phyloP scores from a whole-genome alignment of 2,888 invertebrate species.

The Linnaemya tessellans region DNA sequence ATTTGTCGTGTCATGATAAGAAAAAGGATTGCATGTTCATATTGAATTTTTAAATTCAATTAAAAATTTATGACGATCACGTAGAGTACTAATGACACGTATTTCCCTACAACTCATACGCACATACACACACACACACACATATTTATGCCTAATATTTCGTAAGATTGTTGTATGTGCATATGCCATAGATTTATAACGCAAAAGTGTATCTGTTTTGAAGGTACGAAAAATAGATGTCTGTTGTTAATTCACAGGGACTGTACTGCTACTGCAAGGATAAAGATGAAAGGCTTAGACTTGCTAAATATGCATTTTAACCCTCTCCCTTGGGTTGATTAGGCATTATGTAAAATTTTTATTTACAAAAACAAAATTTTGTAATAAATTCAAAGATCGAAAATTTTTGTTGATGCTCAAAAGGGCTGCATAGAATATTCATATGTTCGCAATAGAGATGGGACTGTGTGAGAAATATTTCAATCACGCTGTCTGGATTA shows the following conservation, averaged over 20 bases:
- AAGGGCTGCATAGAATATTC: neutral
- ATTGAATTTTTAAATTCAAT: conserved; percentile 71
- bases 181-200: conserved; percentile 16
- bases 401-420: conserved; percentile 20
- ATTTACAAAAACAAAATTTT: neutral
- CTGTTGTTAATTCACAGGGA: conserved; percentile 26
- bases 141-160: conserved; percentile 17
- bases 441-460: neutral
- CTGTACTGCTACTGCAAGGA: conserved; percentile 51
- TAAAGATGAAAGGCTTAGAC: conserved; percentile 54
- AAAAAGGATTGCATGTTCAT: conserved; percentile 58
- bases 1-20: conserved; percentile 60
- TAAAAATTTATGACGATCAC: conserved; percentile 71
- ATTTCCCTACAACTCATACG: conserved; percentile 19
- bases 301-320: conserved; percentile 58
- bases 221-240: conserved; percentile 8
- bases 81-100: conserved; percentile 62
- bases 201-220: conserved; percentile 8
- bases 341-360: conserved; percentile 56
- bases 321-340: conserved; percentile 61
- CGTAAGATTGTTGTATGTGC: conserved; percentile 15
- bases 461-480: too few species aligned
- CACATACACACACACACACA: neutral
- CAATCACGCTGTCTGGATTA: too few species aligned
- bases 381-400: conserved; percentile 10